A percentile compares a stretch with the other conserved stretches of the same genome.
These are phyloP conservation scores for Macrosteles quadrilineatus DNA, from an alignment of 1,140 invertebrate species.

Conservation along the genomic window DNA sequence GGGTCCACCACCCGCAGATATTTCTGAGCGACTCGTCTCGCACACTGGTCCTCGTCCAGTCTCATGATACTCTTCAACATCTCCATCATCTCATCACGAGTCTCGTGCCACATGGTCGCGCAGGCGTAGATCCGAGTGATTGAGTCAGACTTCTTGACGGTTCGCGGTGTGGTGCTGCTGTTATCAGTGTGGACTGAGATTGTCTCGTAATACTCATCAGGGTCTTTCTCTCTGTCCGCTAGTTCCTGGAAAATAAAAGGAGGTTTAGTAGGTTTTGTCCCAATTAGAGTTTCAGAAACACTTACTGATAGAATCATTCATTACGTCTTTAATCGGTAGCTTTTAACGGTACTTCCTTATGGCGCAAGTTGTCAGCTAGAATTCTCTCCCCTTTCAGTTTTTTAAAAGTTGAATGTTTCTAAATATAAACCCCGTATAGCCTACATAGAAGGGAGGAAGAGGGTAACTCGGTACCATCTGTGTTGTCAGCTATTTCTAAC, in stretches of 20 bases:
- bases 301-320: no score
- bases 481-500: no score
- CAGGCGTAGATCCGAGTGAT: slow-evolving; percentile 96
- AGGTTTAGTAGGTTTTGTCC: no score
- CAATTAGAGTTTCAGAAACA: no score
- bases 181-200: slow-evolving; percentile 89
- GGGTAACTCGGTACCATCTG: no score
- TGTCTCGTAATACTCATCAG: slow-evolving; percentile 91
- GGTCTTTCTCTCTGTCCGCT: slow-evolving; percentile 85
- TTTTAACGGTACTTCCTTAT: no score
- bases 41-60: slow-evolving; percentile 94
- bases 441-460: no score
- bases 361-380: no score
- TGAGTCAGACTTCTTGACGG: slow-evolving; percentile 84
- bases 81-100: slow-evolving; percentile 93
- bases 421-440: no score
- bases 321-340: no score
- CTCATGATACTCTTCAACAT: slow-evolving; percentile 86
- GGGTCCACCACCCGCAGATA: slow-evolving; percentile 91
- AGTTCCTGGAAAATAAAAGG: slow-evolving; percentile 69
- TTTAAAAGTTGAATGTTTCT: no score
- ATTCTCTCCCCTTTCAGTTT: no score
- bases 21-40: slow-evolving; percentile 87
- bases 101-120: slow-evolving; percentile 99
- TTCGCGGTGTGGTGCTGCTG: slow-evolving; percentile 74